phyloP scores from a whole-genome alignment of 2,797 vertebrate genomes.

The Corythornis leucogaster region DNA sequence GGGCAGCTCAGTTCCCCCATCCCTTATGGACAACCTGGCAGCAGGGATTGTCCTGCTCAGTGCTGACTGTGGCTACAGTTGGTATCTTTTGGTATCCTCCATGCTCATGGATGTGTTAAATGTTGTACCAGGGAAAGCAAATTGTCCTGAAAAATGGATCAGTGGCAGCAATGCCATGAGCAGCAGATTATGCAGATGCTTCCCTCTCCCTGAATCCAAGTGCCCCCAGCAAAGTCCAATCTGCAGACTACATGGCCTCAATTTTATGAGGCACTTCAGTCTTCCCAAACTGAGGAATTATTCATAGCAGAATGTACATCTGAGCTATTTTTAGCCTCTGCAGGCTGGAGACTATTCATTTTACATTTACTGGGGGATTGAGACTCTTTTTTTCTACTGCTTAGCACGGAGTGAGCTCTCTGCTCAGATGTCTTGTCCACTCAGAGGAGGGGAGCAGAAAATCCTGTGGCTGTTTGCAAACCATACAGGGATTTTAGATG shows the following conservation, averaged over 20 bases:
- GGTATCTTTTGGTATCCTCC: not conserved
- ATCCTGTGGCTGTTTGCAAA: not conserved
- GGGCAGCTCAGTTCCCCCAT: not conserved
- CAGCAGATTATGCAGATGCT: not conserved
- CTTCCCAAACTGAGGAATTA: slow-evolving; percentile 46
- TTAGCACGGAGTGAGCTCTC: not conserved
- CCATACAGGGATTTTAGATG: not conserved
- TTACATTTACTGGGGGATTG: slow-evolving; percentile 37
- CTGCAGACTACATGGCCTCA: not conserved
- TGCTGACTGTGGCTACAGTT: not conserved
- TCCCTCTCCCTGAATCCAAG: not conserved
- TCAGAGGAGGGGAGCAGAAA: not conserved
- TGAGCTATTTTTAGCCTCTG: slow-evolving; percentile 34
- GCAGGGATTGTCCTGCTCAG: not conserved
- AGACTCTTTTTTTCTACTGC: not conserved
- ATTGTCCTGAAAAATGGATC: not conserved
- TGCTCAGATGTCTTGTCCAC: not conserved
- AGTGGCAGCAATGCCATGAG: not conserved
- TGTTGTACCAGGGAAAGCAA: not conserved
- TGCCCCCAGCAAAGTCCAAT: slow-evolving; percentile 1
- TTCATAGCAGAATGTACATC: slow-evolving; percentile 20
- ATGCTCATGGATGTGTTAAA: not conserved
- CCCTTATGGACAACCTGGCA: not conserved
- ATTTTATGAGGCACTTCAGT: not conserved
- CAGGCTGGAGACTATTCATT: slow-evolving; percentile 13